Evolutionary conservation across 2,113 vertebrate species (phyloP).

Genomic region (Bubo scandiacus): DNA sequence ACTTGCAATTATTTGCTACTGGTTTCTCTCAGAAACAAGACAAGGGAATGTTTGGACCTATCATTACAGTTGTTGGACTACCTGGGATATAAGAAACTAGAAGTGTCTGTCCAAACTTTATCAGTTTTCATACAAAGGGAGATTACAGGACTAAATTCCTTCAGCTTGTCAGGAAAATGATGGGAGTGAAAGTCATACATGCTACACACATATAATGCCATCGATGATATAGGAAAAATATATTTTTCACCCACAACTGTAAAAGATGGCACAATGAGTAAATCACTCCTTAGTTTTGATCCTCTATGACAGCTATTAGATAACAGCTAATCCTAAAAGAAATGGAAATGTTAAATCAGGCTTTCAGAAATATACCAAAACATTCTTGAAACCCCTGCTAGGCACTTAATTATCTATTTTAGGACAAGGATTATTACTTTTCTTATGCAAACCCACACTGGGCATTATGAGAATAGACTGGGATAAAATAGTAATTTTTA

Average conservation of each 20-base stretch:
- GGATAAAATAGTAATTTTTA: background rate
- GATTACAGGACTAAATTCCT: background rate
- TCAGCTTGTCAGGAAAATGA: background rate
- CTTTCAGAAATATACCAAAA: background rate
- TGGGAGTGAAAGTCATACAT: background rate
- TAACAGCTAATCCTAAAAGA: background rate
- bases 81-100: background rate
- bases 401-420: background rate
- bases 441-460: background rate
- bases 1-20: background rate
- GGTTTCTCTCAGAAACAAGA: background rate
- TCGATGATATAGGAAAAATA: background rate
- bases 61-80: background rate
- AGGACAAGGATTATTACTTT: background rate
- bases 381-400: background rate
- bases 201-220: rapidly evolving
- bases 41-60: background rate
- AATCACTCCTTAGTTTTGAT: background rate
- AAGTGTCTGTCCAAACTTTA: background rate
- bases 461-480: background rate
- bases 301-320: background rate
- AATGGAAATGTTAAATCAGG: background rate
- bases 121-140: background rate
- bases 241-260: background rate
- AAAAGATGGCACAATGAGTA: background rate